Evolutionary conservation across 1,140 invertebrate species (phyloP).

Genomic region (Drosophila tani): DNA sequence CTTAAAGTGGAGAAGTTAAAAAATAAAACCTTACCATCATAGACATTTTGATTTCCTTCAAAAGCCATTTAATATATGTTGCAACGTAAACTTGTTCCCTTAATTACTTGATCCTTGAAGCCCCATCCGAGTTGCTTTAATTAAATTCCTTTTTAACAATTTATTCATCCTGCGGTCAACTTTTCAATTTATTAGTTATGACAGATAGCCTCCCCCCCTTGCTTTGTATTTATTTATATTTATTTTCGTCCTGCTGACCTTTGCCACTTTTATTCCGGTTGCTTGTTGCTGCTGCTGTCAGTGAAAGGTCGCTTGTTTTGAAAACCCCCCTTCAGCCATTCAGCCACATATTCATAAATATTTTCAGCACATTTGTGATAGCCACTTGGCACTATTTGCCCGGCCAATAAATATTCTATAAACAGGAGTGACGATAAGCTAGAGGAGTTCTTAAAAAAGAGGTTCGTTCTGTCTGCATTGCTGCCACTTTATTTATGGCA

Average conservation of each 20-base stretch:
- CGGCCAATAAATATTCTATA: conserved; percentile 21
- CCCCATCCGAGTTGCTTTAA: not conserved
- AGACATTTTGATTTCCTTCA: no score
- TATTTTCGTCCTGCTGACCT: conserved; percentile 32
- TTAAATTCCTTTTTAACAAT: not conserved
- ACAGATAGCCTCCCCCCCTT: not conserved
- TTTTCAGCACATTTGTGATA: conserved; percentile 52
- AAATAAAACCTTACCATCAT: not conserved
- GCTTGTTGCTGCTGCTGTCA: conserved; percentile 23
- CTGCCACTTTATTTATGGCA: conserved; percentile 22
- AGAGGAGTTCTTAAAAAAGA: conserved; percentile 11
- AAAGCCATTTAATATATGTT: not conserved
- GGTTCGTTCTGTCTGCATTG: not conserved
- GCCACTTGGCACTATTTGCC: conserved; percentile 4
- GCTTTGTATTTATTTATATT: not conserved
- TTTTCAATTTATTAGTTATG: conserved; percentile 15
- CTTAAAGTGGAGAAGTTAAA: not conserved
- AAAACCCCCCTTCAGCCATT: conserved; percentile 8
- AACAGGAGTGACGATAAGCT: conserved; percentile 19
- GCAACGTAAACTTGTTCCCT: not conserved
- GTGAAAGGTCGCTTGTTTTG: conserved; percentile 33
- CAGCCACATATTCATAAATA: conserved; percentile 62
- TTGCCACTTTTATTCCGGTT: conserved; percentile 2
- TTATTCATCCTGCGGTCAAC: not conserved
- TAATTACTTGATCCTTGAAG: not conserved